These are phyloP conservation scores for Silvanus unidentatus DNA, from an alignment of 2,888 invertebrate species.

Conservation along the genomic window DNA sequence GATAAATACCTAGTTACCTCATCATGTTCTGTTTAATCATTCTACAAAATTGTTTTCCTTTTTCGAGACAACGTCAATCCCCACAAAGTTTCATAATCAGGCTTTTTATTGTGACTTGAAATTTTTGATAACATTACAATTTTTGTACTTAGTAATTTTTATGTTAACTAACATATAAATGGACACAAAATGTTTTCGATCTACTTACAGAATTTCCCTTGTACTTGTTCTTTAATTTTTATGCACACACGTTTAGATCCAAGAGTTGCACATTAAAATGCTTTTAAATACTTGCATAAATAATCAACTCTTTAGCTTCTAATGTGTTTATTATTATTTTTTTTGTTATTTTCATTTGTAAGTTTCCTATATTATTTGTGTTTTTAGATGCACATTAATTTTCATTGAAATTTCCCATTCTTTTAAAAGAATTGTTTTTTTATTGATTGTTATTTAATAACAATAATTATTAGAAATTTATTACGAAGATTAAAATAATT, in stretches of 20 bases:
- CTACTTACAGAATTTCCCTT: slow-evolving; percentile 5
- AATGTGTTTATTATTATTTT: neutral
- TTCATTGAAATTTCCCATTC: slow-evolving; percentile 2
- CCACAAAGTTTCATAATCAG: no score
- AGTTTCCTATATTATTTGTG: slow-evolving; percentile 11
- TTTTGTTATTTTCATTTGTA: neutral
- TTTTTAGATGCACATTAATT: slow-evolving; percentile 4
- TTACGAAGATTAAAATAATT: no score
- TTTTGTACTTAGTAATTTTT: no score
- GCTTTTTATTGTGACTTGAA: no score
- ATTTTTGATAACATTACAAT: no score
- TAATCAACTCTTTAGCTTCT: slow-evolving; percentile 1
- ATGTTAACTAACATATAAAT: neutral
- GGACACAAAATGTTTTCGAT: slow-evolving; percentile 1
- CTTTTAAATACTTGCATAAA: neutral
- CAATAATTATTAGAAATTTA: no score
- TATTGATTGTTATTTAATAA: neutral
- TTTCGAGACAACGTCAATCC: neutral
- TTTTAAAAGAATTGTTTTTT: slow-evolving; percentile 1
- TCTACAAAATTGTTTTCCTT: neutral
- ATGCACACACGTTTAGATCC: slow-evolving; percentile 1
- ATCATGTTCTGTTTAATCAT: slow-evolving; percentile 5
- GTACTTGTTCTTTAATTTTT: neutral
- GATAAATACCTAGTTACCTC: slow-evolving; percentile 32
- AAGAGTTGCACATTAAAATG: slow-evolving; percentile 2